Evolutionary conservation across 2,113 vertebrate genomes (phyloP).

Genomic region (Misgurnus anguillicaudatus): DNA sequence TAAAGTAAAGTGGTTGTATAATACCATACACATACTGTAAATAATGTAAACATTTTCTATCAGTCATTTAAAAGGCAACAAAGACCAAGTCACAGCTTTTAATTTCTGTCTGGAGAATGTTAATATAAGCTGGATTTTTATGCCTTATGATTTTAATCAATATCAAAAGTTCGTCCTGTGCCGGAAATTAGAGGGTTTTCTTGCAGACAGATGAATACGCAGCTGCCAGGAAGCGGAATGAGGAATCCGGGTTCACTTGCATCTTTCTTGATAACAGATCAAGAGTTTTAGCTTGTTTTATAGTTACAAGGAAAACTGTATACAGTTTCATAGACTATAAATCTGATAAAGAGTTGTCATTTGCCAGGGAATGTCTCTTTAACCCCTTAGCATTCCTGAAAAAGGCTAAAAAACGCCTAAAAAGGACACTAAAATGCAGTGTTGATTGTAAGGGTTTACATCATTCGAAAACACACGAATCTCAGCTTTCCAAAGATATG

Average conservation of each 20-base stretch:
- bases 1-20: too few relatives aligned
- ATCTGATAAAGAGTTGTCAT: background rate
- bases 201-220: constrained; percentile 33
- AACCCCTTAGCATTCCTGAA: too few relatives aligned
- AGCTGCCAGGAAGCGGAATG: background rate
- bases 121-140: constrained; percentile 62
- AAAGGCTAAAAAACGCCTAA: too few relatives aligned
- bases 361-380: background rate
- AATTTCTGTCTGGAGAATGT: constrained; percentile 50
- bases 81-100: constrained; percentile 55
- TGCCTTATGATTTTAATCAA: constrained; percentile 52
- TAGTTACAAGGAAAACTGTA: background rate
- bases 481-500: too few relatives aligned
- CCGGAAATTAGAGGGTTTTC: constrained; percentile 65
- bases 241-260: background rate
- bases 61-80: background rate
- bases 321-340: background rate
- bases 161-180: constrained; percentile 59
- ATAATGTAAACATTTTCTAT: too few relatives aligned
- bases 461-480: too few relatives aligned
- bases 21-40: too few relatives aligned
- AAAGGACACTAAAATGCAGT: too few relatives aligned
- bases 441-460: too few relatives aligned
- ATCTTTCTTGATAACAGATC: background rate
- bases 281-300: background rate